Evolutionary conservation across 2,888 invertebrate species (phyloP).

Genomic region (Melanargia galathea): DNA sequence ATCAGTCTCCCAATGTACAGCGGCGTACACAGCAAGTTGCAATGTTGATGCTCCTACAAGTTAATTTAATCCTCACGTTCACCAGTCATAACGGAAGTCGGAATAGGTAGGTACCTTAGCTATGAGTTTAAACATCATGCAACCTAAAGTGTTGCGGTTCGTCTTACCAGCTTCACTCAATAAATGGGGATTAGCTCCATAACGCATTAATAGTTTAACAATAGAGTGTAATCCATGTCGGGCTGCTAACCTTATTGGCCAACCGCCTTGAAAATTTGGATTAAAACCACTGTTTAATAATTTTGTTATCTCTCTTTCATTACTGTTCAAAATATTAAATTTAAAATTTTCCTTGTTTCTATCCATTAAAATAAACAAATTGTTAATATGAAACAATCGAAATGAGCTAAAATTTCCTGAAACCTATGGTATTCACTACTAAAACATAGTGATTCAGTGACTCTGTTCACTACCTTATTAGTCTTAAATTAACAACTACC

Average conservation of each 20-base stretch:
- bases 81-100: too few relatives aligned
- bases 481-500: conserved; percentile 2
- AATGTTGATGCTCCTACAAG: conserved; percentile 71
- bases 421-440: too few relatives aligned
- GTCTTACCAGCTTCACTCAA: conserved; percentile 69
- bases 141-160: not conserved
- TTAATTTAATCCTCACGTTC: conserved; percentile 9
- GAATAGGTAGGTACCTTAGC: not conserved
- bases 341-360: conserved; percentile 51
- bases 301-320: conserved; percentile 55
- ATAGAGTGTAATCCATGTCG: conserved; percentile 60
- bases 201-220: conserved; percentile 62
- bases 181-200: conserved; percentile 72
- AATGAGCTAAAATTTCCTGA: not conserved
- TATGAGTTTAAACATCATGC: not conserved
- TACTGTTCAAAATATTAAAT: conserved; percentile 56
- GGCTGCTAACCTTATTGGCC: conserved; percentile 73
- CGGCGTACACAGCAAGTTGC: conserved; percentile 72
- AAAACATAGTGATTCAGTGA: too few relatives aligned
- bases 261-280: conserved; percentile 70
- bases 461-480: too few relatives aligned
- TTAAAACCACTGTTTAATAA: conserved; percentile 63
- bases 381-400: not conserved
- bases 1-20: conserved; percentile 63
- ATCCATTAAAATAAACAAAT: conserved; percentile 49